Percentiles rank a stretch among this genome's conserved stretches.
Conservation (phyloP, 35 echinoderm and acorn worm genomes). For the Apostichopus californicus region DNA sequence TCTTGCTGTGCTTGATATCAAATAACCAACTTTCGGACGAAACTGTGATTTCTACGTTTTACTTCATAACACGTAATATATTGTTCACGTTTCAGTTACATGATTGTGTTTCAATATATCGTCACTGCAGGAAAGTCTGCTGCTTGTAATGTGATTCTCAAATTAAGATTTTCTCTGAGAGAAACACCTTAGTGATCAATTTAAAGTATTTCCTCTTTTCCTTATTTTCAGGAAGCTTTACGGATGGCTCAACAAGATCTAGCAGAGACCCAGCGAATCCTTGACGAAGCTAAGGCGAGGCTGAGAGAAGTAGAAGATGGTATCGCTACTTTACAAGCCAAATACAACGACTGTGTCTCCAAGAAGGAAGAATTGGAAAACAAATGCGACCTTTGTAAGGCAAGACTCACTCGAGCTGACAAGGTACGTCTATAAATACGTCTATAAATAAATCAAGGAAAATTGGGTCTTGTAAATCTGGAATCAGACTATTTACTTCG, state of each 20-base stretch:
- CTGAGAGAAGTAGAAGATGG: constrained; percentile 94
- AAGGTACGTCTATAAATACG: constrained; percentile 73
- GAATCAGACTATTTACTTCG: too few relatives aligned
- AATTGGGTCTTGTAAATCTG: not conserved
- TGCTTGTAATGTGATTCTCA: too few relatives aligned
- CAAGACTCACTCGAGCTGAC: constrained; percentile 88
- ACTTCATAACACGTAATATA: too few relatives aligned
- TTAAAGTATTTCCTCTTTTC: not conserved
- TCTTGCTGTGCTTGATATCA: too few relatives aligned
- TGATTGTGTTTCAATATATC: too few relatives aligned
- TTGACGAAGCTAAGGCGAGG: constrained; percentile 81
- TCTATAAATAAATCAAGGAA: not conserved
- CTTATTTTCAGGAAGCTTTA: constrained; percentile 72
- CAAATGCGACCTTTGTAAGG: constrained; percentile 90
- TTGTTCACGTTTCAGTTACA: too few relatives aligned
- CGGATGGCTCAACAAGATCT: constrained; percentile 75
- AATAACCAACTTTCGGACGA: too few relatives aligned
- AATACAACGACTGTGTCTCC: constrained; percentile 93
- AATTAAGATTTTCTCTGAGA: too few relatives aligned
- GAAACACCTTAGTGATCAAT: too few relatives aligned
- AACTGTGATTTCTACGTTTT: too few relatives aligned
- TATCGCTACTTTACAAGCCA: constrained; percentile 95
- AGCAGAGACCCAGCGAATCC: constrained; percentile 86
- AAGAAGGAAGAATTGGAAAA: constrained; percentile 98
- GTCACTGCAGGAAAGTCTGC: too few relatives aligned